These are phyloP conservation scores for Neoarius graeffei DNA, from an alignment of 2,113 vertebrate genomes.

Conservation along the genomic window DNA sequence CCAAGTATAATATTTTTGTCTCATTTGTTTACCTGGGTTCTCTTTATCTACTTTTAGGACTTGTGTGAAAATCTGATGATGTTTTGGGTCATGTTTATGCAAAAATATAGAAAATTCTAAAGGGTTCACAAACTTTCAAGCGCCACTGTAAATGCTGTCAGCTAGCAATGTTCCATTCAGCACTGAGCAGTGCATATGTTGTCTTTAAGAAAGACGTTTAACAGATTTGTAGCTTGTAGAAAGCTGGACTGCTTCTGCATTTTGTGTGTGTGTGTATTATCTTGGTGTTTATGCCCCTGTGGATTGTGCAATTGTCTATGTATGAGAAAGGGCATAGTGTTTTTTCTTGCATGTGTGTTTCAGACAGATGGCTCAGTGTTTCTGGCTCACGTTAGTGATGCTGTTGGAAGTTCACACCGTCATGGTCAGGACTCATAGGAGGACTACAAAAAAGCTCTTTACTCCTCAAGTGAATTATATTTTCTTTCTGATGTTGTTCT, in stretches of 20 bases:
- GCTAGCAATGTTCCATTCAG: conserved; percentile 9
- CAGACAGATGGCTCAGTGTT: conserved; percentile 51
- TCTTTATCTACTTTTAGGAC: no score
- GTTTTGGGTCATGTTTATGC: no score
- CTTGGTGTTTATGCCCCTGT: not conserved
- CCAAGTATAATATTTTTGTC: no score
- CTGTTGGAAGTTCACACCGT: conserved; percentile 51
- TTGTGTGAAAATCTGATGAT: no score
- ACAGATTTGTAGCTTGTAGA: conserved; percentile 1
- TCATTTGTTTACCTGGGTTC: no score
- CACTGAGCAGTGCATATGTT: conserved; percentile 24
- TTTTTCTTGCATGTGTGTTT: conserved; percentile 22
- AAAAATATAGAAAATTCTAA: no score
- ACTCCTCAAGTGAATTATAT: not conserved
- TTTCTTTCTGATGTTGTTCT: conserved; percentile 21
- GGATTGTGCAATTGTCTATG: conserved; percentile 8
- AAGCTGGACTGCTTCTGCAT: not conserved
- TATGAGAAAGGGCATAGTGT: not conserved
- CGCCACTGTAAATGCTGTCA: conserved; percentile 19
- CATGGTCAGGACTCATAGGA: conserved; percentile 30
- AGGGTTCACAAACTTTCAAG: no score
- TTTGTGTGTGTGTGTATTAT: not conserved
- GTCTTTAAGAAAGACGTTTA: conserved; percentile 14
- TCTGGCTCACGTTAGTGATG: conserved; percentile 48
- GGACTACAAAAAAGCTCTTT: not conserved